Conservation (phyloP, 1,140 invertebrate species). For the Tetranychus cinnabarinus region DNA sequence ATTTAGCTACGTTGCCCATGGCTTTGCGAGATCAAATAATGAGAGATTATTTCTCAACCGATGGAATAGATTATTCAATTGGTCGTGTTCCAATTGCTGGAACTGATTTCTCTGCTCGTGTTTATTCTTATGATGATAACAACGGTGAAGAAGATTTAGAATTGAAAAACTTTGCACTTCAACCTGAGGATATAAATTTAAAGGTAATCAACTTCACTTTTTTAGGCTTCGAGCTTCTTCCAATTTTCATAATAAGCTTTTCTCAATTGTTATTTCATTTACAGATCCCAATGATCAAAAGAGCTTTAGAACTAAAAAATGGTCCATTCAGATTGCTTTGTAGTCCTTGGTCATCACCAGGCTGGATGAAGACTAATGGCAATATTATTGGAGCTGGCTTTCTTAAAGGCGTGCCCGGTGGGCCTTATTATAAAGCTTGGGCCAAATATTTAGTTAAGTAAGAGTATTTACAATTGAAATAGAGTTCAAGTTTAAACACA, state of each 20-base stretch:
- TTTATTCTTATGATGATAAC: conserved; percentile 40
- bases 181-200: conserved; percentile 35
- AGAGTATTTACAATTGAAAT: not conserved
- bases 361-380: conserved; percentile 65
- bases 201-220: conserved; percentile 24
- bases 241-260: not conserved
- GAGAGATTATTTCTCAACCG: conserved; percentile 19
- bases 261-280: conserved; percentile 33
- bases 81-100: conserved; percentile 49
- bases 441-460: conserved; percentile 40
- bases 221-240: not conserved
- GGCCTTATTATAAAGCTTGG: conserved; percentile 24
- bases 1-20: conserved; percentile 34
- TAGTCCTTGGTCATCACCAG: conserved; percentile 57
- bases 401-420: not conserved
- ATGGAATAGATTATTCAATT: not conserved
- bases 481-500: not conserved
- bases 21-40: conserved; percentile 26
- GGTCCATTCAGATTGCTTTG: conserved; percentile 31
- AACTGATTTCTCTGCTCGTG: conserved; percentile 44
- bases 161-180: conserved; percentile 38
- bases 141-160: conserved; percentile 27
- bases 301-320: conserved; percentile 24
- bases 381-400: conserved; percentile 16
- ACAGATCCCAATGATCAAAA: conserved; percentile 38